Conservation (phyloP, 2,797 vertebrate genomes). For the Babyrousa celebensis region DNA sequence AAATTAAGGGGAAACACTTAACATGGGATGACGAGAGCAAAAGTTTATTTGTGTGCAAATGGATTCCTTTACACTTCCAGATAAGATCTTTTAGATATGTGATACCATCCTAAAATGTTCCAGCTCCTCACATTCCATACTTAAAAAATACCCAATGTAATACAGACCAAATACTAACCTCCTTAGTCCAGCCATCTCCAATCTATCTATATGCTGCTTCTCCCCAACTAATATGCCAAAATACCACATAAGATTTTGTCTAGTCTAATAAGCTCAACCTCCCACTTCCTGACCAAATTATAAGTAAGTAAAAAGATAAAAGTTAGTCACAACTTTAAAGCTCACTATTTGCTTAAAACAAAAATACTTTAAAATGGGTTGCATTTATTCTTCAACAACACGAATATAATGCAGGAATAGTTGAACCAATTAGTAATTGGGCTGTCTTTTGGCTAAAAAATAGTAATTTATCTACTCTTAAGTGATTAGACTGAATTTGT, state of each 20-base stretch:
- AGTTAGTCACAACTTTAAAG: slow-evolving; percentile 27
- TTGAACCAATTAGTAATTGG: slow-evolving; percentile 46
- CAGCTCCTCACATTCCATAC: neutral
- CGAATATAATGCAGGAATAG: neutral
- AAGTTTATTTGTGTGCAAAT: slow-evolving; percentile 1
- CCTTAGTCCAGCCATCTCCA: neutral
- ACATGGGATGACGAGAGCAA: neutral
- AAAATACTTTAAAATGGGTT: neutral
- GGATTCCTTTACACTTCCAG: slow-evolving; percentile 26
- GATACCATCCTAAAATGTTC: neutral
- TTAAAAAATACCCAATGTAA: neutral
- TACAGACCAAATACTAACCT: neutral
- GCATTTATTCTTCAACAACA: slow-evolving; percentile 27
- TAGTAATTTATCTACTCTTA: slow-evolving; percentile 27
- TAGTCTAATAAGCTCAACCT: neutral
- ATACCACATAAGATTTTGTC: slow-evolving; percentile 44
- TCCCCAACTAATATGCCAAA: slow-evolving; percentile 30
- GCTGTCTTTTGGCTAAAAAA: slow-evolving; percentile 50
- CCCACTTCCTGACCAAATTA: slow-evolving; percentile 4
- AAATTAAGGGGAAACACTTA: neutral
- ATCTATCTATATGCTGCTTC: slow-evolving; percentile 18
- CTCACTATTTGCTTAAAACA: neutral
- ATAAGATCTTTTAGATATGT: neutral
- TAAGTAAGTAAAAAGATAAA: neutral
- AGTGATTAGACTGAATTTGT: slow-evolving; percentile 10